These are phyloP conservation scores for Meloe dianella DNA, from an alignment of 2,888 invertebrate species.

Conservation along the genomic window DNA sequence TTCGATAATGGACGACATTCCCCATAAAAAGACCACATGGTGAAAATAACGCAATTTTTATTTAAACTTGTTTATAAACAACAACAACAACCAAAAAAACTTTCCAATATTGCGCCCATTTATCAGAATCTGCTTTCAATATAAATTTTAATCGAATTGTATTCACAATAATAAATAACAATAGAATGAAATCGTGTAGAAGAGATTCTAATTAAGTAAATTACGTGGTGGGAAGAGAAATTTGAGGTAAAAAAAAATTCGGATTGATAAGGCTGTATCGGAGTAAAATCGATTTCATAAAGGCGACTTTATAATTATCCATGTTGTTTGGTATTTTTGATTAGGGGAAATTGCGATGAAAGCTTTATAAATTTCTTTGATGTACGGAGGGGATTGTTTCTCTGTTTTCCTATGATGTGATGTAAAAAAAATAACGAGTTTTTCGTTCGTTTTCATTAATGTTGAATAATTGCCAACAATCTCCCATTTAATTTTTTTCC, in stretches of 20 bases:
- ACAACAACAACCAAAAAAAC: neutral
- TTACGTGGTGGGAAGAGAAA: neutral
- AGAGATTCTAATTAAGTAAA: neutral
- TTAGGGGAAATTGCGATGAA: neutral
- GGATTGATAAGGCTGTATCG: neutral
- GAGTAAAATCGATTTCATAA: neutral
- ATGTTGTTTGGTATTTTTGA: constrained; percentile 3
- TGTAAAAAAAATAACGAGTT: neutral
- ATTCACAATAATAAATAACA: neutral
- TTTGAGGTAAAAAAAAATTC: neutral
- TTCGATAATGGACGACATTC: neutral
- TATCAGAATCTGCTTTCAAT: neutral
- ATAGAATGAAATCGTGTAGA: neutral
- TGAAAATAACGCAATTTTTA: neutral
- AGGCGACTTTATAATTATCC: neutral
- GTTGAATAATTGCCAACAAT: neutral
- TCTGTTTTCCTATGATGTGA: neutral
- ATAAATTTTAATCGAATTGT: neutral
- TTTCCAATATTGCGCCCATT: too few relatives aligned
- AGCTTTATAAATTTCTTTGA: neutral
- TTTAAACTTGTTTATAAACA: neutral
- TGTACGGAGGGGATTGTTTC: neutral
- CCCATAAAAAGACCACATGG: neutral
- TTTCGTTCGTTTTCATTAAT: neutral
- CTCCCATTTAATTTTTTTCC: too few relatives aligned